Evolutionary conservation across 2,888 invertebrate species (phyloP).

Genomic region (Prosopocoilus inquinatus): DNA sequence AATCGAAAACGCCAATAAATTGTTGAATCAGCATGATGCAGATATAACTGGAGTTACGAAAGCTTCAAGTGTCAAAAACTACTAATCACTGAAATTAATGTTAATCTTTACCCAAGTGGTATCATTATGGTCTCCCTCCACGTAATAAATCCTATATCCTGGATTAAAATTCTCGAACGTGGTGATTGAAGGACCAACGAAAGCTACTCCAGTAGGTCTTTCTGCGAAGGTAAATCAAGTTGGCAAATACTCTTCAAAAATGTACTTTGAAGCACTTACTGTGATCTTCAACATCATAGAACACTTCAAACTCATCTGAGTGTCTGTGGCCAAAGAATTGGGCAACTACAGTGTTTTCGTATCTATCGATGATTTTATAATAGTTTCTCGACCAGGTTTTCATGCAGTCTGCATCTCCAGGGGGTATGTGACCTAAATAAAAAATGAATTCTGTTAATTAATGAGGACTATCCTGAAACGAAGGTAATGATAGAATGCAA

Average conservation of each 20-base stretch:
- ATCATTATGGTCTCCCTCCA: slow-evolving; percentile 85
- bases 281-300: slow-evolving; percentile 79
- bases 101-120: slow-evolving; percentile 68
- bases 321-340: slow-evolving; percentile 95
- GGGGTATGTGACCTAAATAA: slow-evolving; percentile 80
- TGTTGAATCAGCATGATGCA: neutral
- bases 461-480: neutral
- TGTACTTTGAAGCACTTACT: slow-evolving; percentile 51
- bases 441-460: neutral
- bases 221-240: slow-evolving; percentile 50
- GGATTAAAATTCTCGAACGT: slow-evolving; percentile 91
- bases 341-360: slow-evolving; percentile 82
- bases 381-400: slow-evolving; percentile 95
- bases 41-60: neutral
- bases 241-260: neutral
- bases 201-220: slow-evolving; percentile 81
- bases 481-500: neutral
- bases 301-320: slow-evolving; percentile 89
- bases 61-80: neutral
- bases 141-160: slow-evolving; percentile 91
- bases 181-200: slow-evolving; percentile 91
- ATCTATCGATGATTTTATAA: slow-evolving; percentile 82
- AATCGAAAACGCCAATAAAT: too few species aligned
- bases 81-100: neutral
- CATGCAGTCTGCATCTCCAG: slow-evolving; percentile 87